Base-by-base conservation (phyloP, 1,140 invertebrate genomes). In the Diachasmimorpha longicaudata region DNA sequence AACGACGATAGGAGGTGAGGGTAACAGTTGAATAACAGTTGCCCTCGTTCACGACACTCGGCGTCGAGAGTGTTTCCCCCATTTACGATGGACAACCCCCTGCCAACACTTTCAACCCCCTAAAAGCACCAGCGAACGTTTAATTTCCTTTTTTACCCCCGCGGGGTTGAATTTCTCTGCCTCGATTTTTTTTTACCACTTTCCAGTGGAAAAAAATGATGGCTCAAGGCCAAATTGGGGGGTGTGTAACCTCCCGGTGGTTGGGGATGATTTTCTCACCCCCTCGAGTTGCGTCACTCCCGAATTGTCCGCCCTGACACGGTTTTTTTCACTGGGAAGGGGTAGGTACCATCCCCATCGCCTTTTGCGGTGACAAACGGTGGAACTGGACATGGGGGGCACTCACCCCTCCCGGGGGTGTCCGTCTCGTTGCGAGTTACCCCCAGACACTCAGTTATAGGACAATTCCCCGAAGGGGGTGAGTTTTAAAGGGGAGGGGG, bases 11-110 rank as follows among this genome's bases (percentile, higher is more conserved):
- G 10, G 13, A 42, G 19, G 36, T 4, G 39, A 37, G 42, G 21
- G 39, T 13, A 70, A 25, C 31, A 11, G 46, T 14, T 21, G n/a
- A 36, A 72, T 72, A 55, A 36, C 44, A 70, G 70, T 72, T 72
- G 58, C 58, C 58, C 58, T 55, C 70, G 46, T 72, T 55, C 48
- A 72, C 46, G 70, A 72, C 70, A 72, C 46, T 72, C 36, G 70
- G 70, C 70, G 48, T 72, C 16, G 23, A 11, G 42, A 70, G 31
- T 55, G 48, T 72, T 72, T 72, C n/a, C 44, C 23, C 23, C 39
- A 42, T 36, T 72, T 31, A 48, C 46, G 23, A 72, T 72, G 25
- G 16, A 48, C 46, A 31, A 63, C 25, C 23, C 21, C 52, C n/a
- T 0, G 10, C 48, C n/a, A 1, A 55, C 48, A 23, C 9, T 63